These are phyloP conservation scores for Rissa tridactyla DNA, from an alignment of 2,113 vertebrate genomes.

Conservation along the genomic window DNA sequence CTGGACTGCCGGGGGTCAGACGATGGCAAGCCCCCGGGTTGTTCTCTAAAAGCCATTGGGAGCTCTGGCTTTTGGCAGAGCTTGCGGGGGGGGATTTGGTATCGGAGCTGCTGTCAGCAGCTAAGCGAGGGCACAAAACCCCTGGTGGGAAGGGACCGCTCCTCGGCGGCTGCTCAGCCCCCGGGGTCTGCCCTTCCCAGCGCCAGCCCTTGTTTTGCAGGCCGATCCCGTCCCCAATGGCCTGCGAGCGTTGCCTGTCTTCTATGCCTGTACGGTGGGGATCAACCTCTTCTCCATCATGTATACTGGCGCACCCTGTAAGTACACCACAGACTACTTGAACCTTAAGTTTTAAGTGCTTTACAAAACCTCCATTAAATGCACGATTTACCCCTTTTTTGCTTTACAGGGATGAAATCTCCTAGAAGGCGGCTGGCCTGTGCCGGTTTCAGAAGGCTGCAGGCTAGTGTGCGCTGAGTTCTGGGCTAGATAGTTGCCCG, in stretches of 20 bases:
- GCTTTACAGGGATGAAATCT: conserved; percentile 93
- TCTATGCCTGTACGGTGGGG: conserved; percentile 91
- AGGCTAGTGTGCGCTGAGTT: conserved; percentile 86
- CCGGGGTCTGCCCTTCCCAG: background rate
- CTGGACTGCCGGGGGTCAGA: background rate
- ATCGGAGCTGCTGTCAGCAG: background rate
- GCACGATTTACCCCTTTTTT: conserved; percentile 91
- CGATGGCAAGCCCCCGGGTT: background rate
- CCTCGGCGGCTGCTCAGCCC: background rate
- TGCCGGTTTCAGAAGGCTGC: conserved; percentile 87
- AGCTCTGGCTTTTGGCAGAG: background rate
- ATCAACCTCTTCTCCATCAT: conserved; percentile 96
- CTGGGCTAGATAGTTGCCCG: conserved; percentile 77
- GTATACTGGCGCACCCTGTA: conserved; percentile 91
- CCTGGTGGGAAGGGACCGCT: background rate
- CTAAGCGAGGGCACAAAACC: background rate
- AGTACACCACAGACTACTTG: conserved; percentile 70
- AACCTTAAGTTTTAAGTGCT: conserved; percentile 42
- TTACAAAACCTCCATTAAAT: conserved; percentile 84
- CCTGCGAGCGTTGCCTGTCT: conserved; percentile 87
- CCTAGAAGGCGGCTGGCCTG: conserved; percentile 95
- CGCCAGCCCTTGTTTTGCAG: conserved; percentile 58
- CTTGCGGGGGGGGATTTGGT: background rate
- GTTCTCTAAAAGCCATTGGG: background rate
- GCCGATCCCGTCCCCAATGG: conserved; percentile 90